These are phyloP conservation scores for Microcebus ravelobensis DNA, from an alignment of 2,113 vertebrate genomes.

Conservation along the genomic window DNA sequence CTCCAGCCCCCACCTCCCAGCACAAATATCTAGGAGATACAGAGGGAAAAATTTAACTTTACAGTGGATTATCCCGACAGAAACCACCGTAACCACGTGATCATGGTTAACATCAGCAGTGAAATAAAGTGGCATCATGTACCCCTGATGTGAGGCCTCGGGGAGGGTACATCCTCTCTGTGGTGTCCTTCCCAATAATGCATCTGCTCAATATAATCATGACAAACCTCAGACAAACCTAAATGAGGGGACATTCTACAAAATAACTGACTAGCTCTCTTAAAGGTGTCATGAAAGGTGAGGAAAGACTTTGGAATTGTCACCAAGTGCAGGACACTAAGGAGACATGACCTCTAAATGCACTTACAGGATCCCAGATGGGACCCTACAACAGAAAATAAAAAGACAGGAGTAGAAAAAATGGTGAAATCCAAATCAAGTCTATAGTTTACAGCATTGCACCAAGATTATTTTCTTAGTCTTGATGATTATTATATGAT, in stretches of 20 bases:
- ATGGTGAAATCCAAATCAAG: not conserved
- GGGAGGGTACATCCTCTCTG: not conserved
- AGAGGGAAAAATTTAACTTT: not conserved
- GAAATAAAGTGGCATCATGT: accelerated
- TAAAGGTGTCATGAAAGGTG: not conserved
- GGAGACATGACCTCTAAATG: not conserved
- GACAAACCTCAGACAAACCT: not conserved
- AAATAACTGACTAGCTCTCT: not conserved
- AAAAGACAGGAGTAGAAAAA: not conserved
- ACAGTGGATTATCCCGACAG: too few species aligned
- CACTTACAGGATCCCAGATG: not conserved
- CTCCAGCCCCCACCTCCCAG: not conserved
- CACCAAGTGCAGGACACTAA: not conserved
- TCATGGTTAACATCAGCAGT: too few species aligned
- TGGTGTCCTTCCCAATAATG: not conserved
- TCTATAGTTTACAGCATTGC: not conserved
- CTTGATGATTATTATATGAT: not conserved
- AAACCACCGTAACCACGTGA: not conserved
- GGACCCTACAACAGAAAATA: not conserved
- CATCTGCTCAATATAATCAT: not conserved
- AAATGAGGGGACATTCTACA: not conserved
- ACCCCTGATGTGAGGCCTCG: not conserved
- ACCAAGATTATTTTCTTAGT: not conserved
- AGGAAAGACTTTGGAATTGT: not conserved
- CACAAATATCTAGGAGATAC: not conserved